Conservation (phyloP, 2,113 vertebrate species). For the Emydocephalus ijimae region DNA sequence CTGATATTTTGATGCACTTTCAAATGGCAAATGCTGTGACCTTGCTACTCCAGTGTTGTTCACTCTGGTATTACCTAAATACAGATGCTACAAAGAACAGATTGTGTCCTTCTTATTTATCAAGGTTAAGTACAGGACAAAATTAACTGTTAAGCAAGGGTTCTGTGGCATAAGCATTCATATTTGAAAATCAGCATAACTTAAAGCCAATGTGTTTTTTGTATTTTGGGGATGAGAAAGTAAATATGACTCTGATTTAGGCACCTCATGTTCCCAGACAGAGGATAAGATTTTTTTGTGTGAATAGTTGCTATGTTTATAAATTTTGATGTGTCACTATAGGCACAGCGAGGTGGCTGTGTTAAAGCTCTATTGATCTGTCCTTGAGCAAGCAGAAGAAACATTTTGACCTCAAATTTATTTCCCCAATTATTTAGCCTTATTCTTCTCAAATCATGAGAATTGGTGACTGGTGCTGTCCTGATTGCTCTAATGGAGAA, state of each 20-base stretch:
- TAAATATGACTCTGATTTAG: neutral
- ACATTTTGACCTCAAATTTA: neutral
- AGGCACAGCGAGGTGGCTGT: neutral
- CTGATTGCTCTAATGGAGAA: neutral
- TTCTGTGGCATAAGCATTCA: neutral
- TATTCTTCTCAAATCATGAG: neutral
- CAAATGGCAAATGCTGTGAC: neutral
- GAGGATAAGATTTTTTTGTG: neutral
- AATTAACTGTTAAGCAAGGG: too few relatives aligned
- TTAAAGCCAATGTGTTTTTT: neutral
- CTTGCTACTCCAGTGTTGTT: neutral
- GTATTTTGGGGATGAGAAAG: neutral
- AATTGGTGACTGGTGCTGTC: neutral
- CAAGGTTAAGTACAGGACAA: too few relatives aligned
- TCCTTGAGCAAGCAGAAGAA: neutral
- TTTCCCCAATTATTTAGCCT: neutral
- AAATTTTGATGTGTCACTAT: neutral
- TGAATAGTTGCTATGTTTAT: neutral
- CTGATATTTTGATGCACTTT: fast-evolving
- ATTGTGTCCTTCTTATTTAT: neutral
- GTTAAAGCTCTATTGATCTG: neutral
- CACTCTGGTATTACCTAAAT: neutral
- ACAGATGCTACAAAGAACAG: neutral
- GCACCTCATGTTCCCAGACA: neutral
- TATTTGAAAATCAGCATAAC: neutral